Conservation (phyloP, 1,140 invertebrate species). For the Popillia japonica region DNA sequence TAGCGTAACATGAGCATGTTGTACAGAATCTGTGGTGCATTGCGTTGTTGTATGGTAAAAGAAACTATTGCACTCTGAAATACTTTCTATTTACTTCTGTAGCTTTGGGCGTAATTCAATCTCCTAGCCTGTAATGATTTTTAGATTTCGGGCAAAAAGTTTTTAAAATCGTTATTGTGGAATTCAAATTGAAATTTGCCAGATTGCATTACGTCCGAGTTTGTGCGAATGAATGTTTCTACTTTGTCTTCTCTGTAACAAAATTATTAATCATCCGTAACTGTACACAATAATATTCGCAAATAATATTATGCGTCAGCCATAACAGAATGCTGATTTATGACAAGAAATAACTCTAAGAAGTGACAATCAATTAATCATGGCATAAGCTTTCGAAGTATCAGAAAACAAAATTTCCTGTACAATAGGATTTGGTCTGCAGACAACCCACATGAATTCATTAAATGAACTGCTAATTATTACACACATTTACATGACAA, state of each 20-base stretch:
- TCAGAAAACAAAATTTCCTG: too few species aligned
- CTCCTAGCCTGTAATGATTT: background rate
- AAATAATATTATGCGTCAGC: too few species aligned
- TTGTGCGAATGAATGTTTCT: constrained; percentile 4
- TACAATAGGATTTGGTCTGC: too few species aligned
- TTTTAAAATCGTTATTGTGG: background rate
- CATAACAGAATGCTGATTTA: too few species aligned
- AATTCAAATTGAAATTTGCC: background rate
- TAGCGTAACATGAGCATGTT: constrained; percentile 4
- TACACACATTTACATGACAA: too few species aligned
- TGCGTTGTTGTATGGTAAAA: constrained; percentile 6
- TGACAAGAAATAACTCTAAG: too few species aligned
- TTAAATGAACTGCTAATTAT: too few species aligned
- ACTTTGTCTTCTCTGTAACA: background rate
- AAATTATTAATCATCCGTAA: too few species aligned
- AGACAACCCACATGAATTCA: too few species aligned
- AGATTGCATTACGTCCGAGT: background rate
- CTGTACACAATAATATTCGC: too few species aligned
- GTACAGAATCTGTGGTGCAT: constrained; percentile 29
- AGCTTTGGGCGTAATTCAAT: background rate
- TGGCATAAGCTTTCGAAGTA: too few species aligned
- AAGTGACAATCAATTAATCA: too few species aligned
- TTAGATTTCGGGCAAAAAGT: background rate
- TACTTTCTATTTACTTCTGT: constrained; percentile 1
- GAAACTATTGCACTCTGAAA: background rate